A percentile compares a stretch with the other conserved stretches of the same genome.
Evolutionary conservation across 2,888 invertebrate species (phyloP).

Genomic region (Drosophila acutilabella): DNA sequence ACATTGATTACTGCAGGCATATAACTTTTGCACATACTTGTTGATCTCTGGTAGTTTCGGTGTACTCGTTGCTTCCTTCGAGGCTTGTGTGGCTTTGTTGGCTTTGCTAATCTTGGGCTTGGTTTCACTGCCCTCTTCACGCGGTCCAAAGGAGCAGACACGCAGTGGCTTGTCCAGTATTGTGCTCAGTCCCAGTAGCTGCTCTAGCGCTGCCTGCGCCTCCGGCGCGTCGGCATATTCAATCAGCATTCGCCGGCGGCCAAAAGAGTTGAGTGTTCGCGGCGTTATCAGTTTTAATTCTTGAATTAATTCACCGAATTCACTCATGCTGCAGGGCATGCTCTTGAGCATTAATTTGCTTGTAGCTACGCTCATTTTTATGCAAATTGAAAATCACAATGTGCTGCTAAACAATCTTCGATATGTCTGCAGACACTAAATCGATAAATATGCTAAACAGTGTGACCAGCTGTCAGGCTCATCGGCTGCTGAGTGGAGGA

Average conservation of each 20-base stretch:
- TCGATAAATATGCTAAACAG: conserved; percentile 1
- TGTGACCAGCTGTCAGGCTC: conserved; percentile 2
- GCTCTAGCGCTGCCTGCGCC: conserved; percentile 61
- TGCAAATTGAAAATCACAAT: conserved; percentile 13
- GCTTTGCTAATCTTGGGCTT: conserved; percentile 15
- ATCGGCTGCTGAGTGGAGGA: not conserved
- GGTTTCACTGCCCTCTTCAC: not conserved
- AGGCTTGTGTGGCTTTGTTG: conserved; percentile 60
- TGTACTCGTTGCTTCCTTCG: conserved; percentile 62
- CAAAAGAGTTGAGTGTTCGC: conserved; percentile 64
- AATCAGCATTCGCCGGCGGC: conserved; percentile 72
- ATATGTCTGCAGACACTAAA: not conserved
- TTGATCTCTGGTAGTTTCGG: conserved; percentile 80
- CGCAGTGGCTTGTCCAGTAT: conserved; percentile 63
- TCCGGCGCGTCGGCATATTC: conserved; percentile 56
- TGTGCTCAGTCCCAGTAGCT: conserved; percentile 49
- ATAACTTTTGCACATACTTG: conserved; percentile 87
- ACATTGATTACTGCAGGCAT: conserved; percentile 87
- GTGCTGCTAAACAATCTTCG: conserved; percentile 20
- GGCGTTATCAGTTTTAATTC: conserved; percentile 60
- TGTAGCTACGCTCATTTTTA: conserved; percentile 31
- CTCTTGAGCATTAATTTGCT: conserved; percentile 75
- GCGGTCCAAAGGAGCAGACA: conserved; percentile 55
- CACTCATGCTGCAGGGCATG: conserved; percentile 73
- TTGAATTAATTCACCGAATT: conserved; percentile 61